phyloP scores from a whole-genome alignment of 2,888 invertebrate genomes.

The Nephrotoma guestfalica region DNA sequence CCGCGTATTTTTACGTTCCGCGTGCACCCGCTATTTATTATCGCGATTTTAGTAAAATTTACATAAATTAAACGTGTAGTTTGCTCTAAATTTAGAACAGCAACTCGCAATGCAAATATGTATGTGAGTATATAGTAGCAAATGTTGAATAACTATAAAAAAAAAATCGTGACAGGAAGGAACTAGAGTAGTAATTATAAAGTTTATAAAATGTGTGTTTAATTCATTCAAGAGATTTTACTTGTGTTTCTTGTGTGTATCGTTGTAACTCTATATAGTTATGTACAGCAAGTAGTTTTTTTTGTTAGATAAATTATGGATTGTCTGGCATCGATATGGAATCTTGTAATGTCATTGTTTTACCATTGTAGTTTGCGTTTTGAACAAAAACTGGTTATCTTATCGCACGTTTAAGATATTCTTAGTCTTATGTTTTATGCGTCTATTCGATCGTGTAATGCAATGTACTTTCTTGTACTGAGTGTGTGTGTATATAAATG shows the following conservation, averaged over 20 bases:
- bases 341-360: not conserved
- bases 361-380: not conserved
- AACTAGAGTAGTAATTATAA: constrained; percentile 1
- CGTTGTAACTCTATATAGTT: not conserved
- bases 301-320: not conserved
- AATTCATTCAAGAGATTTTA: not conserved
- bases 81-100: not conserved
- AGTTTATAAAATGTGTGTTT: not conserved
- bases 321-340: not conserved
- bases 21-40: not conserved
- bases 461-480: not conserved
- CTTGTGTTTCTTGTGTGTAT: not conserved
- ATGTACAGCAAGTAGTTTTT: not conserved
- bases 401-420: not conserved
- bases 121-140: not conserved
- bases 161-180: not conserved
- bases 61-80: not conserved
- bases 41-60: not conserved
- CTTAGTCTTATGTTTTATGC: not conserved
- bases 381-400: not conserved
- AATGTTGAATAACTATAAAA: not conserved
- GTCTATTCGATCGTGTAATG: not conserved
- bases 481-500: not conserved
- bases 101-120: not conserved
- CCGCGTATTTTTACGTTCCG: not conserved